Evolutionary conservation across 2,888 invertebrate species (phyloP).

Genomic region (Girardia tigrina): DNA sequence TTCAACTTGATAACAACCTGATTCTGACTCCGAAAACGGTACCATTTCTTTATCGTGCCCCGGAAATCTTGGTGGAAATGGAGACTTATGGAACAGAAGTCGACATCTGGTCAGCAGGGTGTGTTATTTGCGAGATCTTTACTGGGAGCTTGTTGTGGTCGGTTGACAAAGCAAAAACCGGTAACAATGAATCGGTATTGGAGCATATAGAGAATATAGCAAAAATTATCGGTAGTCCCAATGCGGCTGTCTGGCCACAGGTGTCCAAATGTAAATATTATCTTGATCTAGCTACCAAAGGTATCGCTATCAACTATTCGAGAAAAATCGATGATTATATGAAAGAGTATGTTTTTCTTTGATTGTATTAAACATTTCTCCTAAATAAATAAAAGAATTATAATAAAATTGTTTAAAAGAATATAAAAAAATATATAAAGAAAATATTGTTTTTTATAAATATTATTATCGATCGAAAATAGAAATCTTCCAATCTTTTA

Average conservation of each 20-base stretch:
- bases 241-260: not conserved
- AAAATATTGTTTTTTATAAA: too few relatives aligned
- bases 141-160: not conserved
- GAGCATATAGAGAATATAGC: not conserved
- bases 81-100: constrained; percentile 12
- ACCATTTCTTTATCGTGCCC: constrained; percentile 6
- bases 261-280: not conserved
- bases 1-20: not conserved
- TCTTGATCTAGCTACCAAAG: not conserved
- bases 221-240: not conserved
- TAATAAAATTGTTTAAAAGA: too few relatives aligned
- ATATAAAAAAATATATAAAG: too few relatives aligned
- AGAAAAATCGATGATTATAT: not conserved
- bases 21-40: not conserved
- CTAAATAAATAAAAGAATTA: too few relatives aligned
- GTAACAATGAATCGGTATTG: not conserved
- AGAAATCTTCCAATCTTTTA: too few relatives aligned
- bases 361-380: too few relatives aligned
- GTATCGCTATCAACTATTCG: not conserved
- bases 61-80: constrained; percentile 13
- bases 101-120: not conserved
- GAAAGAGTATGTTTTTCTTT: not conserved
- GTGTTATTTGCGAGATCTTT: constrained; percentile 8
- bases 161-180: not conserved
- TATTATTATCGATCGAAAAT: too few relatives aligned